Evolutionary conservation across 2,888 invertebrate species (phyloP).

Genomic region (Isoperla grammatica): DNA sequence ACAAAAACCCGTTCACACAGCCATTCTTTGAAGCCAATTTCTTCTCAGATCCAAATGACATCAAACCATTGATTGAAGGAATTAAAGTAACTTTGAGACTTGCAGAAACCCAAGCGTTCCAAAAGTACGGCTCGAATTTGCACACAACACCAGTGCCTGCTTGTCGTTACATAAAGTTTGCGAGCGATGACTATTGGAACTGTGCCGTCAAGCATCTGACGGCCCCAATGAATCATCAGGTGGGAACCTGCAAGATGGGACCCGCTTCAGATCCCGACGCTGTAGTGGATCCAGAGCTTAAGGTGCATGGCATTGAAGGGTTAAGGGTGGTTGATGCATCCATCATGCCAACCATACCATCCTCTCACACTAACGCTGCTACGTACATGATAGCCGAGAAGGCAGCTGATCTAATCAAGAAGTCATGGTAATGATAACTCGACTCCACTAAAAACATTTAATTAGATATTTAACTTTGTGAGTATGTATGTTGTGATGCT

Average conservation of each 20-base stretch:
- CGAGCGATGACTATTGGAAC: conserved; percentile 77
- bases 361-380: conserved; percentile 87
- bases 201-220: conserved; percentile 81
- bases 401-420: conserved; percentile 78
- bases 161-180: conserved; percentile 65
- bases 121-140: conserved; percentile 70
- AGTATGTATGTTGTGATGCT: too few relatives aligned
- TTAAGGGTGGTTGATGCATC: conserved; percentile 81
- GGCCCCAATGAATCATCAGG: conserved; percentile 87
- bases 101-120: conserved; percentile 69
- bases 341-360: conserved; percentile 82
- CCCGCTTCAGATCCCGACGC: conserved; percentile 69
- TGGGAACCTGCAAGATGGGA: conserved; percentile 86
- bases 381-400: conserved; percentile 88
- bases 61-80: conserved; percentile 76
- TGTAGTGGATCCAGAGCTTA: conserved; percentile 74
- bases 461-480: neutral
- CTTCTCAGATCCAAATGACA: conserved; percentile 52
- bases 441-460: neutral
- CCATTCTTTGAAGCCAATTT: conserved; percentile 59
- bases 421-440: conserved; percentile 58
- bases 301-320: conserved; percentile 67
- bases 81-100: conserved; percentile 45
- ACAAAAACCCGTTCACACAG: conserved; percentile 51
- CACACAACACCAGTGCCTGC: conserved; percentile 73